These are phyloP conservation scores for Pristionchus mayeri DNA, from an alignment of 2,888 invertebrate genomes.

Conservation along the genomic window DNA sequence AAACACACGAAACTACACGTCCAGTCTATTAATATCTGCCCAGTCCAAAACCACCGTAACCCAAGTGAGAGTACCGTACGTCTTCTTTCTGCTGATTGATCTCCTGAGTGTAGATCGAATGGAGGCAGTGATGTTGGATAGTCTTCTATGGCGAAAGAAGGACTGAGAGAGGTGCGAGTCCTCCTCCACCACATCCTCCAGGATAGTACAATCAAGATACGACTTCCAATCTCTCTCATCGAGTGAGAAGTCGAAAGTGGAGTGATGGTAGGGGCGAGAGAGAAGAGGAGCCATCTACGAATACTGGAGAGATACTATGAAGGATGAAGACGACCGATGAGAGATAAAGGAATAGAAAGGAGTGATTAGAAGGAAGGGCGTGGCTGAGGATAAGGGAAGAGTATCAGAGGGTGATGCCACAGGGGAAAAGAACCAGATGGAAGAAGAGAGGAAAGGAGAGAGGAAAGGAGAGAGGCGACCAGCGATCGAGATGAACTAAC, in stretches of 20 bases:
- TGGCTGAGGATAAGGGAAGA: slow-evolving; percentile 6
- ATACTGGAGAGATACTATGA: not conserved
- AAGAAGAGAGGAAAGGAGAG: not conserved
- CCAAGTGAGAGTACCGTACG: not conserved
- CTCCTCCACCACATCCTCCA: not conserved
- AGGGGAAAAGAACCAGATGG: not conserved
- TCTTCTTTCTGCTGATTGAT: slow-evolving; percentile 24
- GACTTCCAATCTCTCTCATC: slow-evolving; percentile 27
- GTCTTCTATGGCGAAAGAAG: slow-evolving; percentile 7
- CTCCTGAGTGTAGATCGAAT: slow-evolving; percentile 38
- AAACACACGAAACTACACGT: slow-evolving; percentile 23
- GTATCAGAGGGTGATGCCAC: not conserved
- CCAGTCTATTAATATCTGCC: not conserved
- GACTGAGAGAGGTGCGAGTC: not conserved
- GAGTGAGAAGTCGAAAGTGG: not conserved
- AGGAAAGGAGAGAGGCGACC: not conserved
- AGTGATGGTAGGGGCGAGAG: not conserved
- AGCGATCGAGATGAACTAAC: not conserved
- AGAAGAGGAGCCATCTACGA: slow-evolving; percentile 9
- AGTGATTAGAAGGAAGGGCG: not conserved
- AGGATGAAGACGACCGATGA: not conserved
- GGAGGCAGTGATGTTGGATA: not conserved
- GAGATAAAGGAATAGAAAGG: not conserved
- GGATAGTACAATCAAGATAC: not conserved
- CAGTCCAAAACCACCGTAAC: not conserved